Conservation (phyloP, 2,888 invertebrate species). For the Esperia sulphurella region DNA sequence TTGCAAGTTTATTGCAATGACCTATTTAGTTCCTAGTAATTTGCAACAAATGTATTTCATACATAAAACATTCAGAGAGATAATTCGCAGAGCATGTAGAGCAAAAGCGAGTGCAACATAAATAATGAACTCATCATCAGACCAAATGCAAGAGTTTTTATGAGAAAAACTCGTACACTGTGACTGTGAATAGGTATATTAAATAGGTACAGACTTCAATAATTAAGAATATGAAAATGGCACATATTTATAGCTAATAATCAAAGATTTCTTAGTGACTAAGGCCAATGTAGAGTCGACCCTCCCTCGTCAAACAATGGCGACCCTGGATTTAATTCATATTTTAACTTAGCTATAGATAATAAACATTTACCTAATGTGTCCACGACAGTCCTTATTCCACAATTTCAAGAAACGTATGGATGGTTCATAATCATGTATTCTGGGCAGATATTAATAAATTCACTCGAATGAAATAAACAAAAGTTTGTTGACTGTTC, state of each 20-base stretch:
- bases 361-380: conserved; percentile 67
- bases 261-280: too few species aligned
- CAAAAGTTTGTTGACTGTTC: conserved; percentile 80
- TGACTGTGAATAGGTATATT: background rate
- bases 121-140: too few species aligned
- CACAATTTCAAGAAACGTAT: conserved; percentile 65
- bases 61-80: too few species aligned
- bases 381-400: conserved; percentile 65
- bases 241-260: background rate
- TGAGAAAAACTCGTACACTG: background rate
- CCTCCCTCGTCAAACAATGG: conserved; percentile 75
- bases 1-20: too few species aligned
- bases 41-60: too few species aligned
- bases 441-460: conserved; percentile 60
- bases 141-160: too few species aligned
- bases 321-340: conserved; percentile 54
- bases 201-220: background rate
- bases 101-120: too few species aligned
- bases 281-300: background rate
- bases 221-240: background rate
- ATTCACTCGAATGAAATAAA: conserved; percentile 73
- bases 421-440: conserved; percentile 71
- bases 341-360: conserved; percentile 20
- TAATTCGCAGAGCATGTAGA: too few species aligned
- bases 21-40: too few species aligned